Base-by-base conservation (phyloP, 2,888 invertebrate species). In the Mimas tiliae region DNA sequence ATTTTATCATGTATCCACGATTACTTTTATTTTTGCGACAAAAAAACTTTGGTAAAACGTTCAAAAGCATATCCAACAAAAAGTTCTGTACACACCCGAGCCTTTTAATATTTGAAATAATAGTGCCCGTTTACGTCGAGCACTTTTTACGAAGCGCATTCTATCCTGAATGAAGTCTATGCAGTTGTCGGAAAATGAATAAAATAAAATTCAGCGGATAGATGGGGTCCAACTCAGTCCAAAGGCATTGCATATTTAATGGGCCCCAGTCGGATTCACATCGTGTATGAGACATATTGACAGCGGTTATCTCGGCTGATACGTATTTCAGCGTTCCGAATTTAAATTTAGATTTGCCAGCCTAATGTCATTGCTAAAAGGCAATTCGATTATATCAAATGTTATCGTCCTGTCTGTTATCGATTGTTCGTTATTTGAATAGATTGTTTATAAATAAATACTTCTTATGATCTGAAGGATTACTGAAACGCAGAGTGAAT, bases 271-370 rank as follows among this genome's bases (percentile, higher is more conserved):
- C 73, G 16, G 9, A 47, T 19, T 55, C 67, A 69, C 69, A 73
- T 77, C 48, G 65, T 66, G 71, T 70, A 75, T 72, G 72, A 76
- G 81, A 81, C 74, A 74, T 71, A 81, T 82, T 78, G 82, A 81
- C 79, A 75, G 76, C 72, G 65, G 77, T 73, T 81, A 80, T 79
- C 73, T 76, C 71, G 67, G 66, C 71, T 75, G 70, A 72, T 72
- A 75, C 68, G 68, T 19, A 42, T 58, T 19, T 55, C 55, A 55
- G 16, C 55, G 14, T 19, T 58, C 76, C 67, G 68, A 72, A 71
- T 72, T 69, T 76, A 71, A 72, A 75, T 72, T 72, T 69, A 65
- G 66, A 72, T 53, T 45, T 12, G 12, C 51, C 27, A 48, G 38
- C 9, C 34, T 34, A 16, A 63, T 38, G 58, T 38, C 12, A 16